Base-by-base conservation (phyloP, 2,888 invertebrate species). In the Hybos culiciformis region DNA sequence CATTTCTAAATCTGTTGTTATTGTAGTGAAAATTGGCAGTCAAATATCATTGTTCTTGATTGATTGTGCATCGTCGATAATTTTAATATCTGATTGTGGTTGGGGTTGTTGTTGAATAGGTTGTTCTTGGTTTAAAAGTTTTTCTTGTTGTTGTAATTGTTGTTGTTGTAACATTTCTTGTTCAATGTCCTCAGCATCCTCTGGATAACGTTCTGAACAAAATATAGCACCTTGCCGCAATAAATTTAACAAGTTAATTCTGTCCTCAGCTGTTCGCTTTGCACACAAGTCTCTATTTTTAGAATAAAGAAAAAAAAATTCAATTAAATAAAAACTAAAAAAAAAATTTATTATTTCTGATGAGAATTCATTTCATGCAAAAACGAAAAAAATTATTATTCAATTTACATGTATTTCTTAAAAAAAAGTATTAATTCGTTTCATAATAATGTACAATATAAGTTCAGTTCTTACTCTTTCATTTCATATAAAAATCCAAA, bases 181-280 rank as follows among this genome's bases (percentile, higher is more conserved):
- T 47, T 63, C 63, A 41, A 62, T 63, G 39, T 61, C 62, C 51
- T 63, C 62, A 12, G 63, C 63, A 49, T 63, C 63, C 43, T 63
- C 63, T 17, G 62, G 62, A 57, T 63, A 63, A 11, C 62, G 61
- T 50, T 63, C 63, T 15, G 63, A 63, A 48, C 63, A 62, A 41
- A 63, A 63, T 21, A 63, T 63, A 34, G 63, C 63, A 5, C 62
- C 64, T n/a, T 64, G 63, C 45, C 61, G 62, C 8, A 65, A 83
- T 53, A 87, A 67, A 66, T 85, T 83, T 58, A 87, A 69, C 60
- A 87, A 70, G 67, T 85, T 85, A 77, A 87, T 77, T 40, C 87
- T 84, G 69, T 87, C 86, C 67, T 85, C 83, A 38, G 86, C 86
- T 68, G 84, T 84, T 49, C 86, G 75, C 65, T 86, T 86, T 60